A percentile compares a stretch with the other conserved stretches of the same genome.
Conservation (phyloP, 2,113 vertebrate species). For the Grammomys dolichurus region DNA sequence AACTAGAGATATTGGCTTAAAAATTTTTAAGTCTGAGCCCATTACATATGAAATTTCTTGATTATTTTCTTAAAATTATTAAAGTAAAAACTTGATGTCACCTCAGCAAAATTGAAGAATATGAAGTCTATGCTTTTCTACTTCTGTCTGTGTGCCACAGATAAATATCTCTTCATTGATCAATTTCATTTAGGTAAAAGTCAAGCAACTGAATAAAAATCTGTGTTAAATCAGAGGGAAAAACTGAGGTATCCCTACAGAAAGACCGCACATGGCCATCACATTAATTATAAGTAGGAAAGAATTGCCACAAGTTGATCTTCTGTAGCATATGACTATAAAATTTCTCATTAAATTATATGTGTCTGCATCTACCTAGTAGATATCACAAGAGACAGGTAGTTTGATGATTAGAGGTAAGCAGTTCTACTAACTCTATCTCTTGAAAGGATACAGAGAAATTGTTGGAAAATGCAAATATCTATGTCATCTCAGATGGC, state of each 20-base stretch:
- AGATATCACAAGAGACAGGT: neutral
- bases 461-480: neutral
- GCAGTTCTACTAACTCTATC: neutral
- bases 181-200: neutral
- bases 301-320: neutral
- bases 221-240: neutral
- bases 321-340: neutral
- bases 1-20: too few relatives aligned
- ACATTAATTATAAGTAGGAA: neutral
- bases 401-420: neutral
- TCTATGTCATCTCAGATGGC: neutral
- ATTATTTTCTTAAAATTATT: neutral
- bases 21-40: too few relatives aligned
- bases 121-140: neutral
- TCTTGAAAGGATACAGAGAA: neutral
- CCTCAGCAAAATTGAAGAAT: neutral
- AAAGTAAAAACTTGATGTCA: neutral
- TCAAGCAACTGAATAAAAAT: neutral
- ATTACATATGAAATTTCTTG: neutral
- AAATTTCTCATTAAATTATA: neutral
- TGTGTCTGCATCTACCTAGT: neutral
- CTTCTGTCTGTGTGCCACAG: neutral
- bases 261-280: accelerated
- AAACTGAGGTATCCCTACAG: neutral
- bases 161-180: neutral